phyloP scores from a whole-genome alignment of 2,888 invertebrate genomes.

The Cantharis flavilabris region DNA sequence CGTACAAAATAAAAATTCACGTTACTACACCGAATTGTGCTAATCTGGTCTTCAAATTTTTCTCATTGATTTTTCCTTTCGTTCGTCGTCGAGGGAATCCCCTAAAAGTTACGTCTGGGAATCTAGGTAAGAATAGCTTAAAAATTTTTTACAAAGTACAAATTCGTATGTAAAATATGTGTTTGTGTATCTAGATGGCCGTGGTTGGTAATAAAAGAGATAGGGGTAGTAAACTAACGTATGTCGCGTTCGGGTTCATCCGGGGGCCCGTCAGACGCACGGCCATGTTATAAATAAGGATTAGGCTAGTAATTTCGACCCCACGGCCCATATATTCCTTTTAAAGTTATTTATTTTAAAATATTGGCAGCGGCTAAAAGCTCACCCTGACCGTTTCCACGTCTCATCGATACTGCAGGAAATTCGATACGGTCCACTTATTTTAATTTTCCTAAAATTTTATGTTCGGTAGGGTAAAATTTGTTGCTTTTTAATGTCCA shows the following conservation, averaged over 20 bases:
- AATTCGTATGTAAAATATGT: background rate
- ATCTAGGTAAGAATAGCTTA: too few relatives aligned
- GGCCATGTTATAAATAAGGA: slow-evolving; percentile 58
- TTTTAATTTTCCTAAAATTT: slow-evolving; percentile 56
- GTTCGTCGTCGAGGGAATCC: background rate
- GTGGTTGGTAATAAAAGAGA: slow-evolving; percentile 20
- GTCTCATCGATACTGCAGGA: slow-evolving; percentile 33
- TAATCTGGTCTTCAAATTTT: too few relatives aligned
- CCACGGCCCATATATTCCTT: slow-evolving; percentile 55
- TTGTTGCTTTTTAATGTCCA: slow-evolving; percentile 34
- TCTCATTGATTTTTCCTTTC: too few relatives aligned
- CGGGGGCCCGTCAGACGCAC: slow-evolving; percentile 47
- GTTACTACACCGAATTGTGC: too few relatives aligned
- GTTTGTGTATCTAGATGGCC: slow-evolving; percentile 12
- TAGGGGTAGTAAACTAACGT: slow-evolving; percentile 31
- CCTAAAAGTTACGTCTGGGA: background rate
- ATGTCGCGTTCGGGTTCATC: slow-evolving; percentile 29
- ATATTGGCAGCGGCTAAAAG: slow-evolving; percentile 54
- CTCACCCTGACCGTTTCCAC: slow-evolving; percentile 38
- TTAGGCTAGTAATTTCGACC: slow-evolving; percentile 56
- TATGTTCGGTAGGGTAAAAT: slow-evolving; percentile 43
- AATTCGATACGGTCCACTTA: slow-evolving; percentile 56
- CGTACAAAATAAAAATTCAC: background rate
- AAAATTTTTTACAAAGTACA: background rate
- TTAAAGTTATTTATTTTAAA: slow-evolving; percentile 59